Base-by-base conservation (phyloP, 2,888 invertebrate genomes). In the Oxytorus armatus region DNA sequence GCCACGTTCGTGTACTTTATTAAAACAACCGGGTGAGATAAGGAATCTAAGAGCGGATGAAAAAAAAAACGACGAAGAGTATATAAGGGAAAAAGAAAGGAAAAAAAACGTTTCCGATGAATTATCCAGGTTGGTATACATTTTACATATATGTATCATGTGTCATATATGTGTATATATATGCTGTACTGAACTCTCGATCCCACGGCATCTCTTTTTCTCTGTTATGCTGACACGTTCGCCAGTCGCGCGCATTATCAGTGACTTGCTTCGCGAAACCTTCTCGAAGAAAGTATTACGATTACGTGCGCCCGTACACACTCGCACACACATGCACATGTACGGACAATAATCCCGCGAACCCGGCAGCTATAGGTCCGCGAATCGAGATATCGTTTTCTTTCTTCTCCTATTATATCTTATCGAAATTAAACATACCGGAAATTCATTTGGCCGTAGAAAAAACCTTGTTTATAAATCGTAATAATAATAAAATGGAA, bases 1-100 rank as follows among this genome's bases (percentile, higher is more conserved):
- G 83, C 84, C 79, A n/a, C 80, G 83, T 79, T 82, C 81, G 47
- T 73, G 68, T 75, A 83, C 77, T 84, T 84, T 84, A 84, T 86
- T 84, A 81, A 85, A 74, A 68, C 72, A 61, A 66, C 74, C 55
- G 42, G 21, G 66, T 36, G 73, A 84, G 84, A 85, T 85, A 86
- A 86, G 82, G 33, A 81, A 77, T 66, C 29, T 51, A 51, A 72
- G 47, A 11, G 73, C 65, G 44, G 25, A 66, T 42, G 51, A 70
- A 75, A 78, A 75, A 66, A 53, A 1, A 29, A 33, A 29, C 18
- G 44, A 23, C 7, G 0, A 10, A 36, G 18, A 53, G 18, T 36
- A n/a, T 29, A 18, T 25, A 44, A 18, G 14, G 3, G 18, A 11
- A 53, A 18, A 16, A 23, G 3, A 14, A 3, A 33, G 29, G 14